phyloP scores from a whole-genome alignment of 2,113 vertebrate species.

The Siphamia tubifer region DNA sequence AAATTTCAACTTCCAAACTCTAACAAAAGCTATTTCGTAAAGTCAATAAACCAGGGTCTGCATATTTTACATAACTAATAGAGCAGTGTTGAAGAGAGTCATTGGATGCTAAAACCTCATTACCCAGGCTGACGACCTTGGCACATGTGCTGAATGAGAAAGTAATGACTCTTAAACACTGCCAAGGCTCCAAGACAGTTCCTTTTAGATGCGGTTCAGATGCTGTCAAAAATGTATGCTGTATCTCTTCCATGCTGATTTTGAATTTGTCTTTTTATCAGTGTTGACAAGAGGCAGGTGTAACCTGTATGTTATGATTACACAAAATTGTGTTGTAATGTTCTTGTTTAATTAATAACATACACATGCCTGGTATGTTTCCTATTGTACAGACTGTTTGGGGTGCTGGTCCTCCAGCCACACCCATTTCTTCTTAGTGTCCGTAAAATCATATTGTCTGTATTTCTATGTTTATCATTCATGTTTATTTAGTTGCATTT shows the following conservation, averaged over 20 bases:
- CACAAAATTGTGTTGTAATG: too few species aligned
- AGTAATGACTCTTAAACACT: slow-evolving; percentile 45
- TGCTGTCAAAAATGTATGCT: slow-evolving; percentile 21
- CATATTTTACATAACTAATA: slow-evolving; percentile 69
- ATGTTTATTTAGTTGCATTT: too few species aligned
- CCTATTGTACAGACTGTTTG: too few species aligned
- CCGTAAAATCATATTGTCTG: too few species aligned
- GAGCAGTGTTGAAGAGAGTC: slow-evolving; percentile 58
- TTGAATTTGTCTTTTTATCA: slow-evolving; percentile 17
- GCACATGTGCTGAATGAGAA: slow-evolving; percentile 66
- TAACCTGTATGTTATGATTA: too few species aligned
- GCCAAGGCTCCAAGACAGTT: slow-evolving; percentile 13
- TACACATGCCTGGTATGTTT: too few species aligned
- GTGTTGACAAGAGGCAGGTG: not conserved
- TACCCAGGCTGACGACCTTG: slow-evolving; percentile 70
- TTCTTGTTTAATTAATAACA: too few species aligned
- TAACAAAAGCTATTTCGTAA: slow-evolving; percentile 36
- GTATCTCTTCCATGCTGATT: not conserved
- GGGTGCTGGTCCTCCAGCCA: too few species aligned
- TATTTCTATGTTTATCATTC: too few species aligned
- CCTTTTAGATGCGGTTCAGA: slow-evolving; percentile 38
- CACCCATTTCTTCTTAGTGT: too few species aligned
- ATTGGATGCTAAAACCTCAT: slow-evolving; percentile 69
- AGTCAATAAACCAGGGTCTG: slow-evolving; percentile 58
- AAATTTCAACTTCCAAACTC: slow-evolving; percentile 62